Evolutionary conservation across 2,797 vertebrate genomes (phyloP), one percentile per base, ranked within the genome.

Genomic region (Coregonus ussuriensis): DNA sequence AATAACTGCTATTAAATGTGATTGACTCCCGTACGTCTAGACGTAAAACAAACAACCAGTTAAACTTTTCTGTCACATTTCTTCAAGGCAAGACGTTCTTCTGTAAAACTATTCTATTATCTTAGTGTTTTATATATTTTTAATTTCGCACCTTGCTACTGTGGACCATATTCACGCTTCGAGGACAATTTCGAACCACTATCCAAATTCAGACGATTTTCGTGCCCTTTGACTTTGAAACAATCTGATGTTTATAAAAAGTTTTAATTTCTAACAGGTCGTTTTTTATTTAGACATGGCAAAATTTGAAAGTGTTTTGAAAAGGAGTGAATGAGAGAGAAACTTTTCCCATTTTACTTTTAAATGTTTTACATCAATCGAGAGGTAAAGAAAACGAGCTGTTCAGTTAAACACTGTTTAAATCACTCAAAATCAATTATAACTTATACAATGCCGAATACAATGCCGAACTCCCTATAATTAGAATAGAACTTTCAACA

Each of bases 1-100:
- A 59, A 18, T 13, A 47, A 47, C 41, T 47, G 41, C 41, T 47
- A 4, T 21, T 4, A 6, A 6, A 5, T 68, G 14, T 37, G 33
- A 68, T 68, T 68, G 66, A 68, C 66, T 33, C 66, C 66, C 31
- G 66, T 29, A 35, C 4, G 29, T 68, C 11, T 33, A 62, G 66
- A 33, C 33, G 14, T 1, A 67, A 35, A 33, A 67, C 31, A 67
- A 33, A 15, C 14, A 67, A 37, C 33, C 25, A 66, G 14, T 33
- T 29, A 13, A 35, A 68, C 4, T 14, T 68, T 68, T 14, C 31
- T 33, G 66, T 68, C 31, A 35, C 13, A 68, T 67, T 68, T 68
- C 66, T 7, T 59, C 56, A 21, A 59, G 56, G 56, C 56, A 16
- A 16, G 54, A 59, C 56, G 4, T 59, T 59, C 6, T 18, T 21